These are phyloP conservation scores for Drosophila truncata DNA, from an alignment of 1,140 invertebrate genomes.

Conservation along the genomic window DNA sequence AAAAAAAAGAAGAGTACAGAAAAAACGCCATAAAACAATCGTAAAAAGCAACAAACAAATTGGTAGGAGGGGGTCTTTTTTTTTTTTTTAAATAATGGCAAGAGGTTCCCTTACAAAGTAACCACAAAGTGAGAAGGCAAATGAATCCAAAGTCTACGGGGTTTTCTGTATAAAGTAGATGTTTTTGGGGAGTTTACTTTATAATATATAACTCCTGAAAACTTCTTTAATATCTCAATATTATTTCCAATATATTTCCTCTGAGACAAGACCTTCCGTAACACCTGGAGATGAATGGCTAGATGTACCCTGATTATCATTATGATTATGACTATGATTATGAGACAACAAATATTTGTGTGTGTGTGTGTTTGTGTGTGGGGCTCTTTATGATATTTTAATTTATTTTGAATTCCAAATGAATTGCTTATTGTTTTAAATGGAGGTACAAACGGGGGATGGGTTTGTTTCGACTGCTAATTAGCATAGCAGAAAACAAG, in stretches of 20 bases:
- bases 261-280: constrained; percentile 9
- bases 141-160: constrained; percentile 7
- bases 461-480: constrained; percentile 69
- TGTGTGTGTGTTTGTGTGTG: constrained; percentile 4
- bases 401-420: constrained; percentile 76
- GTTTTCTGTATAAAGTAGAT: neutral
- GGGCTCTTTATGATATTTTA: constrained; percentile 70
- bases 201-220: neutral
- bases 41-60: constrained; percentile 34
- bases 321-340: constrained; percentile 26
- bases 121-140: constrained; percentile 10
- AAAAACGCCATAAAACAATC: constrained; percentile 35
- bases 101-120: constrained; percentile 25
- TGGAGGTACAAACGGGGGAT: constrained; percentile 47
- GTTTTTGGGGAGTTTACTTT: neutral
- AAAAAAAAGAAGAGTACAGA: no score
- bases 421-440: constrained; percentile 82
- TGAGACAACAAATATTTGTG: constrained; percentile 31
- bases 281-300: constrained; percentile 5
- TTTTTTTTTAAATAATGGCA: neutral
- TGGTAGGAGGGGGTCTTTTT: constrained; percentile 8
- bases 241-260: no score
- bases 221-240: no score
- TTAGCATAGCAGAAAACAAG: constrained; percentile 68
- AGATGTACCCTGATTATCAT: constrained; percentile 27